Percentiles rank a stretch among this genome's conserved stretches.
Evolutionary conservation across 2,797 vertebrate genomes (phyloP).

Genomic region (Gymnothorax reevesii): DNA sequence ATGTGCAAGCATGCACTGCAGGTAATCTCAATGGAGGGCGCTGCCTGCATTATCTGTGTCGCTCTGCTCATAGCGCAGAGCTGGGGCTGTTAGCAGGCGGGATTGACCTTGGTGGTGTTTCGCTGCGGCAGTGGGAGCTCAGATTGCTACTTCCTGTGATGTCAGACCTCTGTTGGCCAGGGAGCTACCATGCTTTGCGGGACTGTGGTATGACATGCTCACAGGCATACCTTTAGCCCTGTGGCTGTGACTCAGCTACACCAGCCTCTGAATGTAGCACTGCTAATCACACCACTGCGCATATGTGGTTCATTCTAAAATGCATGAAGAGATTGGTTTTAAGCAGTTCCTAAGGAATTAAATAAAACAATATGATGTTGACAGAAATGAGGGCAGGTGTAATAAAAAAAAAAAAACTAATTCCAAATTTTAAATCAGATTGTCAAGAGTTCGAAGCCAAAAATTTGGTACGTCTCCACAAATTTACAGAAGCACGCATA

Average conservation of each 20-base stretch:
- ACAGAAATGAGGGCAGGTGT: too few species aligned
- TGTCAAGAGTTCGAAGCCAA: too few species aligned
- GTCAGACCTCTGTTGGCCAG: not conserved
- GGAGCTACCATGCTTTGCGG: not conserved
- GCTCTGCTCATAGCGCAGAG: not conserved
- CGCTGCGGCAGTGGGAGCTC: not conserved
- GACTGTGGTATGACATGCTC: not conserved
- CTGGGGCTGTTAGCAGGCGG: not conserved
- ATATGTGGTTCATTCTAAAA: not conserved
- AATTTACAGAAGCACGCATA: not conserved
- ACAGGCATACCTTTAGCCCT: not conserved
- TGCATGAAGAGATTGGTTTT: not conserved
- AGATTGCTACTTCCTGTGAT: not conserved
- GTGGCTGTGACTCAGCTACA: constrained; percentile 9
- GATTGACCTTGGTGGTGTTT: not conserved
- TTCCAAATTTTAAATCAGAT: too few species aligned
- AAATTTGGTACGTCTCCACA: not conserved
- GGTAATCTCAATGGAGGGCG: not conserved
- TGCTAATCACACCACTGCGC: not conserved
- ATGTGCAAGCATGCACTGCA: not conserved
- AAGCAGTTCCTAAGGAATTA: not conserved
- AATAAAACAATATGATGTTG: not conserved
- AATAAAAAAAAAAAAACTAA: too few species aligned
- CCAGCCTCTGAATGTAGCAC: not conserved
- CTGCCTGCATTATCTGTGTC: not conserved